A percentile compares a stretch with the other conserved stretches of the same genome.
phyloP scores from a whole-genome alignment of 2,888 invertebrate genomes.

The Melikaiella ostensackeni region DNA sequence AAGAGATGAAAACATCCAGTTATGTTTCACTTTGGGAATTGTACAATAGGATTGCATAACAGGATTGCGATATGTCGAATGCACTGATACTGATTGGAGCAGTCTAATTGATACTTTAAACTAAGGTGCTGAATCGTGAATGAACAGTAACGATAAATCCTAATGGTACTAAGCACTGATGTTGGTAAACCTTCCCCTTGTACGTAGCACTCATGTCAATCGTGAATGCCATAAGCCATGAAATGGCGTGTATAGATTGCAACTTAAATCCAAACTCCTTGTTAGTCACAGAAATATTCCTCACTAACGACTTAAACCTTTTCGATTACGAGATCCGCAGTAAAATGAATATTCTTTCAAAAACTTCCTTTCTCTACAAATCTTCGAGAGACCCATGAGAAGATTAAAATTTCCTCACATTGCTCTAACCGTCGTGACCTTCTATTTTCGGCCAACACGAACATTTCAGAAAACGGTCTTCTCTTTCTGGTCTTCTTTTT shows the following conservation, averaged over 20 bases:
- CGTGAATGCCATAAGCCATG: constrained; percentile 6
- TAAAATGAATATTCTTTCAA: neutral
- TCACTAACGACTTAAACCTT: constrained; percentile 1
- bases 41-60: neutral
- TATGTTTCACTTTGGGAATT: neutral
- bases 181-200: neutral
- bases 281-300: constrained; percentile 2
- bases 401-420: neutral
- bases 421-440: neutral
- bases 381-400: neutral
- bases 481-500: constrained; percentile 2
- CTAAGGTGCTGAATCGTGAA: constrained; percentile 17
- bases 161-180: constrained; percentile 16
- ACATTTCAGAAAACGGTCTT: neutral
- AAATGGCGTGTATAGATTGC: constrained; percentile 7
- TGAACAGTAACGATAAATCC: constrained; percentile 10
- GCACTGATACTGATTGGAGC: neutral
- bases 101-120: constrained; percentile 19
- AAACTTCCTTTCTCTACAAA: neutral
- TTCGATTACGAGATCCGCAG: neutral
- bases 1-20: neutral
- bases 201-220: constrained; percentile 1
- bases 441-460: neutral
- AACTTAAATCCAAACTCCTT: constrained; percentile 4
- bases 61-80: neutral